Evolutionary conservation across 64 coral and sea anemone species (phyloP), one percentile per base, ranked within the genome.

Genomic region (Orbicella faveolata): DNA sequence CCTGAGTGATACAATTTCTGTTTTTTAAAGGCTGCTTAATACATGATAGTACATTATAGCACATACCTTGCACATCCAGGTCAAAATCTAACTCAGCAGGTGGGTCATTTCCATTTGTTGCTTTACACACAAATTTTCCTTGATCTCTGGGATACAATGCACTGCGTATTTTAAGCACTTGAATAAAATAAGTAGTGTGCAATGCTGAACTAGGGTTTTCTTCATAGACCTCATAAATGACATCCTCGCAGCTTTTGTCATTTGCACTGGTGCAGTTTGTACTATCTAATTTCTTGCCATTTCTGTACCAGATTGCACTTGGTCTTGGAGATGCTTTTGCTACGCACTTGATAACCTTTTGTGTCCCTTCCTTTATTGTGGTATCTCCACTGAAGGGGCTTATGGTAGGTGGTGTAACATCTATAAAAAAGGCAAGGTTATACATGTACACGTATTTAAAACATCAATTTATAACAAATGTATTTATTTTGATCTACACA

Each of bases 131-230:
- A 35, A 87, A 92, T 2, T 57, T 44, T 16, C 90, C 83, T 13
- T 87, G 62, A 41, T 92, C 90, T 76, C 52, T 68, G 30, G 84
- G 90, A 79, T 79, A 87, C 9, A 59, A 6, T 34, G 74, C 78
- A 65, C 77, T 72, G 12, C 16, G 52, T 63, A 92, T 87, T 21
- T 64, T 80, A 53, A 87, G 66, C 16, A 33, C 51, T 34, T 77
- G n/a, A 25, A 11, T 6, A 20, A 37, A 74, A 3, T 20, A 39
- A 77, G 21, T 73, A 55, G 57, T 87, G n/a, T 44, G 83, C 8
- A 37, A 6, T 21, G 80, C 9, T 48, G 83, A 15, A 80, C 2
- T 10, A 3, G 34, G 30, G 16, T 62, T 17, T 19, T 17, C 36
- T 51, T 87, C 52, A 80, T 73, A 86, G 79, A 87, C 48, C 41